Evolutionary conservation across 92 coral and sea anemone species (phyloP), one percentile per base, ranked within the genome.

Genomic region (Zoanthus sansibaricus): DNA sequence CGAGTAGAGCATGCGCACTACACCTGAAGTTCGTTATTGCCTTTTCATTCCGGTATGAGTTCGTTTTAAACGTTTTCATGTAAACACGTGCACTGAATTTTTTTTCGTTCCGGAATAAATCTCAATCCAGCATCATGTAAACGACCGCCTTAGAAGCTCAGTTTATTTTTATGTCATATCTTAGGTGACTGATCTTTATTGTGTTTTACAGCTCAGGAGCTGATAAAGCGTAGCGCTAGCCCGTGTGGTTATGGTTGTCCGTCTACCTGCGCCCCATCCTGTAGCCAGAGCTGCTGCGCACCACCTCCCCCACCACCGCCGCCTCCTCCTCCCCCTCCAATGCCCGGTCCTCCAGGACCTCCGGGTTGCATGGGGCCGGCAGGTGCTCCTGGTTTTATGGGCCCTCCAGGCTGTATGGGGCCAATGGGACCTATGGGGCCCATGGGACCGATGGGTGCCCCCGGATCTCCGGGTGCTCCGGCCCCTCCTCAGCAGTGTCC

Each of bases 381-480:
- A 16, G 77, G 21, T 72, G 88, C 77, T 88, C 95, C 71, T 90
- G 74, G 74, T 9, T 69, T 89, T 64, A 90, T 94, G 33, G 98
- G 98, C 66, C 96, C 95, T 21, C 99, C 98, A 7, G 98, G 98
- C 6, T 92, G 98, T 83, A 86, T 88, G 91, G 98, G 98, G 71
- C 95, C 97, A 15, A 93, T 86, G 37, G 94, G 94, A 73, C 46
- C 76, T 1, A 93, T 92, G 17, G 97, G 98, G 2, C 37, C 78
- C 9, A 87, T 84, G 91, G 95, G 95, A 31, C 97, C 99, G 14
- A 90, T 94, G 10, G 98, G 99, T 10, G 71, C 90, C 52, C 99
- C 99, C 37, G 99, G 99, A 37, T 88, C 90, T 73, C 93, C 94
- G 59, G 99, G 99, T 69, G 95, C 92, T 31, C 99, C 99, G 0